Evolutionary conservation across 2,888 invertebrate genomes (phyloP).

Genomic region (Megamerina dolium): DNA sequence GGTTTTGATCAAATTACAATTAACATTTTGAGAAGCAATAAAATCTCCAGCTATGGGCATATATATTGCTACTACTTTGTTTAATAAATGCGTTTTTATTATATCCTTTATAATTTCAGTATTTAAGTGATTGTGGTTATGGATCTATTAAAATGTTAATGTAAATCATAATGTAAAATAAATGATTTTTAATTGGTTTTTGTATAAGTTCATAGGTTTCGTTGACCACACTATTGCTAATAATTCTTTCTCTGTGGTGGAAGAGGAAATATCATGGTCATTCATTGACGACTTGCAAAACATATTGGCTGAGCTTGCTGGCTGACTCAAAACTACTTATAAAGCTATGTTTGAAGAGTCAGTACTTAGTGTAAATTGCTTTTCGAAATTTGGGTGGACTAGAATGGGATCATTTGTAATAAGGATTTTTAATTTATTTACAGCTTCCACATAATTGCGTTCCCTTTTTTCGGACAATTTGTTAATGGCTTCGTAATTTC

Average conservation of each 20-base stretch:
- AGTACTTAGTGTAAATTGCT: not conserved
- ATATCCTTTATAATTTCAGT: too few species aligned
- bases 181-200: not conserved
- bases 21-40: not conserved
- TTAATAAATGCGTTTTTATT: too few species aligned
- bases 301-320: not conserved
- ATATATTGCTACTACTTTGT: too few species aligned
- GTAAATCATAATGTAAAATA: too few species aligned
- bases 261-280: not conserved
- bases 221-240: too few species aligned
- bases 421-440: too few species aligned
- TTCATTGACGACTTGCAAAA: not conserved
- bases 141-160: too few species aligned
- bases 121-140: too few species aligned
- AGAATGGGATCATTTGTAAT: too few species aligned
- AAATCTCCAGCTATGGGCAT: not conserved
- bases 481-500: not conserved
- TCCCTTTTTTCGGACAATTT: too few species aligned
- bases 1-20: not conserved
- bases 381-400: not conserved
- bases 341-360: not conserved
- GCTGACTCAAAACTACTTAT: too few species aligned
- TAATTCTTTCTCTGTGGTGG: too few species aligned
- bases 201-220: not conserved
- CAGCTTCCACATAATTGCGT: not conserved